Conservation (phyloP, 2,888 invertebrate genomes). For the Rhingia rostrata region DNA sequence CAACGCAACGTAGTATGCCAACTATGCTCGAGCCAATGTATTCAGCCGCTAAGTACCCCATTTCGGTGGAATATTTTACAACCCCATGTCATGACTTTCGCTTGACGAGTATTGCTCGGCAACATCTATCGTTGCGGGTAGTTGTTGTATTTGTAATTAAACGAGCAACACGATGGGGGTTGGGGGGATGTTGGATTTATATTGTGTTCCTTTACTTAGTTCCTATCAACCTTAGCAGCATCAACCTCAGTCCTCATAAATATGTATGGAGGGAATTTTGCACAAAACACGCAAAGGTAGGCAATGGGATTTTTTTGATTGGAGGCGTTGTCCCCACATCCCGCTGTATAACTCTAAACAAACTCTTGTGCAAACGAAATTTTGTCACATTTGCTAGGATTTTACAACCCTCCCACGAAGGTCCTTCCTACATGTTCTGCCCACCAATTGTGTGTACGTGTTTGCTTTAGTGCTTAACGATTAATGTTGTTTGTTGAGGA, state of each 20-base stretch:
- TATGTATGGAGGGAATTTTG: conserved; percentile 51
- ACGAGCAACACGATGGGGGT: conserved; percentile 9
- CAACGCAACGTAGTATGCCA: conserved; percentile 19
- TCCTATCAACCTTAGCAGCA: conserved; percentile 13
- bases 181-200: conserved; percentile 22
- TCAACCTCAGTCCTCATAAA: conserved; percentile 51
- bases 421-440: background rate
- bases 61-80: conserved; percentile 9
- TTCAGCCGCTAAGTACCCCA: conserved; percentile 1
- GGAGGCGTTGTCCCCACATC: background rate
- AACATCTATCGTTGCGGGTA: conserved; percentile 25
- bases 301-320: conserved; percentile 6
- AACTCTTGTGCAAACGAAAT: conserved; percentile 52
- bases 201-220: conserved; percentile 39
- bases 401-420: conserved; percentile 1
- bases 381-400: conserved; percentile 47
- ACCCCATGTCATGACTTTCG: conserved; percentile 30
- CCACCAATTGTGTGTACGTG: conserved; percentile 26
- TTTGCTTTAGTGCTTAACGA: conserved; percentile 66
- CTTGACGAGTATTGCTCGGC: conserved; percentile 45
- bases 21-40: conserved; percentile 14
- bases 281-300: conserved; percentile 47
- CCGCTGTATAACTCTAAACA: conserved; percentile 10
- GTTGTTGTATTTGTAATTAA: conserved; percentile 49
- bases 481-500: conserved; percentile 55